These are phyloP conservation scores for Pluvialis apricaria DNA, from an alignment of 2,113 vertebrate genomes.

Conservation along the genomic window DNA sequence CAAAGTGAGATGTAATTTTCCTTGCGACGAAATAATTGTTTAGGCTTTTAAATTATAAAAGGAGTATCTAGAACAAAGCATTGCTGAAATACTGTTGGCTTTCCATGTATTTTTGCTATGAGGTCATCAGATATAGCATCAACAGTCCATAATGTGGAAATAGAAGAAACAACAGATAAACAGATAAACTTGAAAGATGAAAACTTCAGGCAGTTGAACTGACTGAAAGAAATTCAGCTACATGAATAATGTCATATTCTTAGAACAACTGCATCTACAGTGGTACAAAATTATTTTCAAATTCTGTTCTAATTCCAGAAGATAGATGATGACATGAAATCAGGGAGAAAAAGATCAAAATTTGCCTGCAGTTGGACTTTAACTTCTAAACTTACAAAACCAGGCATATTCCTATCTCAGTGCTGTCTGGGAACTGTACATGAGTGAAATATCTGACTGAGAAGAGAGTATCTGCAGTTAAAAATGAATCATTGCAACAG, in stretches of 20 bases:
- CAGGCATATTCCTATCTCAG: neutral
- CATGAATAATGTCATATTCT: neutral
- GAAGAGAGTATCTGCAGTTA: neutral
- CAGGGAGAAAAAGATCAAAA: neutral
- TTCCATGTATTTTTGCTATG: neutral
- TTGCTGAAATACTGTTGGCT: constrained; percentile 32
- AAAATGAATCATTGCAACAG: neutral
- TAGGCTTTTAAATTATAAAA: neutral
- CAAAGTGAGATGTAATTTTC: neutral
- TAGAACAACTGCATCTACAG: neutral
- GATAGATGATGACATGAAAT: neutral
- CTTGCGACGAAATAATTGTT: neutral
- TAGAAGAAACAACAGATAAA: neutral
- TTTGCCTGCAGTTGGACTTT: neutral
- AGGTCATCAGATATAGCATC: neutral
- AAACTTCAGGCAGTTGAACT: neutral
- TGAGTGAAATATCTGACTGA: neutral
- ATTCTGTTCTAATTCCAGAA: neutral
- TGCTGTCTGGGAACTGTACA: neutral
- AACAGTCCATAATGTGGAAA: constrained; percentile 17
- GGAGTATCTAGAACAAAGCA: neutral
- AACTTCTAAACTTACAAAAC: neutral
- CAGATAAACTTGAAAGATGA: neutral
- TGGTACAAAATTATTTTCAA: neutral
- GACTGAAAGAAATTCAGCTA: neutral